Evolutionary conservation across 2,113 vertebrate species (phyloP), one percentile per base, ranked within the genome.

Genomic region (Sorex araneus): DNA sequence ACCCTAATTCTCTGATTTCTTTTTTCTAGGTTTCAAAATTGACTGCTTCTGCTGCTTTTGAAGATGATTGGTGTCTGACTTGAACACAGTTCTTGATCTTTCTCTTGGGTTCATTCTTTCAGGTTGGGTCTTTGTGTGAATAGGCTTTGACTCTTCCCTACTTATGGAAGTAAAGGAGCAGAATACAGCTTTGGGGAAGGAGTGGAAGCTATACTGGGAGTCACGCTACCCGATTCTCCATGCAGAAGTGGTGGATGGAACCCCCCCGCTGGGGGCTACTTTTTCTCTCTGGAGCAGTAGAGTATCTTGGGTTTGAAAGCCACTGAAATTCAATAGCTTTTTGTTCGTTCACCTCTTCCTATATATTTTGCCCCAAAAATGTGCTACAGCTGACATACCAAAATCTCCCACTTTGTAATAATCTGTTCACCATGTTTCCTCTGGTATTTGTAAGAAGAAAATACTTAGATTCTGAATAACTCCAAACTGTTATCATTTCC

Each of bases 11-110:
- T 94, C 85, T 25, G 2, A 28, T 91, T 92, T 94, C 84, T 81
- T 88, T 93, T 81, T 32, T 76, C 81, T 71, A 57, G 21, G n/a
- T 89, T 86, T 77, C 36, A 25, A 9, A 23, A 8, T 34, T 30
- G 81, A 57, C 27, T 57, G 82, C 73, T 93, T 95, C 83, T 94
- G 47, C n/a, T 54, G 23, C 34, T 90, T 81, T 67, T 76, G 73
- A 66, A 93, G 78, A n/a, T 16, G 7, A 73, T 10, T 8, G 0
- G 30, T 36, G 34, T 23, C 30, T 30, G 6, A 71, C 27, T 30
- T 7, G 18, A 30, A n/a, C 12, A 6, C 63, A n/a, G 16, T 66
- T 13, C 60, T 50, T 9, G 8, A 21, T 63, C 30, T 80, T 75
- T 74, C 45, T 4, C 73, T 4, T 1, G 40, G 13, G 32, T 19